These are phyloP conservation scores for Bruchidius siliquastri DNA, from an alignment of 2,888 invertebrate genomes.

Conservation along the genomic window DNA sequence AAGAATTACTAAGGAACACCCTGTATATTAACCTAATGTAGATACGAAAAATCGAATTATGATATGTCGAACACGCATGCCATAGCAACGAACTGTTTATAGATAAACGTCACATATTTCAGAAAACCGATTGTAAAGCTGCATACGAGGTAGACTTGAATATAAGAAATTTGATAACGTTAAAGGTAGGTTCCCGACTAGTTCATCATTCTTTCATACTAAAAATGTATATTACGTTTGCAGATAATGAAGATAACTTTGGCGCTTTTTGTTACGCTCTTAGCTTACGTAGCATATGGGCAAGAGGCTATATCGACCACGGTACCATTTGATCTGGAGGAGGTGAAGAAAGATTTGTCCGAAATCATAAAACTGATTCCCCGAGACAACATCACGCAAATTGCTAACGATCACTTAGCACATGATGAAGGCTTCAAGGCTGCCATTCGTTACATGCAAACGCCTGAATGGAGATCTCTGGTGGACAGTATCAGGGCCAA, in stretches of 20 bases:
- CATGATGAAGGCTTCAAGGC: slow-evolving; percentile 26
- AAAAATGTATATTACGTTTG: neutral
- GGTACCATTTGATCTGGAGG: neutral
- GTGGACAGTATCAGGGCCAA: slow-evolving; percentile 16
- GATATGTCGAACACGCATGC: neutral
- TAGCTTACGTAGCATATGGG: neutral
- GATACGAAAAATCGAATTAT: neutral
- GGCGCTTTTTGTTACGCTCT: neutral
- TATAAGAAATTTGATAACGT: neutral
- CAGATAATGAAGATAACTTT: neutral
- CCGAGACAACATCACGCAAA: slow-evolving; percentile 18
- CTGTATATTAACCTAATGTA: too few relatives aligned
- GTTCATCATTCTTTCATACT: neutral
- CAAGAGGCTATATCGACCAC: neutral
- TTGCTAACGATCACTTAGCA: slow-evolving; percentile 19
- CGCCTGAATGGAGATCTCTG: slow-evolving; percentile 24
- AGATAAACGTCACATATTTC: neutral
- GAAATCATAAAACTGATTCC: slow-evolving; percentile 13
- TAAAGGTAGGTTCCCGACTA: neutral
- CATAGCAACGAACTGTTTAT: neutral
- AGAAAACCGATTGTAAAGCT: neutral
- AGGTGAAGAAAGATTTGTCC: neutral
- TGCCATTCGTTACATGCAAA: slow-evolving; percentile 26
- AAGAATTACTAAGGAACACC: too few relatives aligned
- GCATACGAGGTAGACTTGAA: neutral